Evolutionary conservation across 2,797 vertebrate genomes (phyloP), one percentile per base, ranked within the genome.

Genomic region (Helarctos malayanus): DNA sequence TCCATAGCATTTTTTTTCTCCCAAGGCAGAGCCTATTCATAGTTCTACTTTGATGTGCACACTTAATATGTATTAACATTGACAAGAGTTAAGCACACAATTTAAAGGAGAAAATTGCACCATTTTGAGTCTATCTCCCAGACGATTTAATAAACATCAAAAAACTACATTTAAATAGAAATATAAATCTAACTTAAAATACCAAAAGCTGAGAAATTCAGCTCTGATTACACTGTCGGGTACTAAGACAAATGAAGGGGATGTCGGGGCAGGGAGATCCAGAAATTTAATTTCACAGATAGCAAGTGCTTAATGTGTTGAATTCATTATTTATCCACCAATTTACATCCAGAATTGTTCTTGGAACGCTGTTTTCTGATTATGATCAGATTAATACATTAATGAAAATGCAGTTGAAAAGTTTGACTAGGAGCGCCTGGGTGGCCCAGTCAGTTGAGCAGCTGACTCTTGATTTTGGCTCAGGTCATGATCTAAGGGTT

Each of bases 71-170:
- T 57, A 81, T 93, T 92, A 92, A 80, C 35, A 38, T 13, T 65
- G 92, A 94, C 82, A 71, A 59, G 89, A 94, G 71, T 75, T 95
- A 88, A 91, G 54, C 92, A 92, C 52, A 47, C 56, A 68, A 49
- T 95, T 95, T 92, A 95, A 94, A 97, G 52, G 80, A 95, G 83
- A 86, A 97, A 97, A 97, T 85, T 85, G 23, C 41, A 86, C n/a
- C 87, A 83, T 96, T 97, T 91, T 86, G 56, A 95, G 52, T 94
- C 82, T 73, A 27, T 86, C 49, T 97, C 93, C 57, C 87, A 86
- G 71, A 71, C 94, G 89, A 97, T 93, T 94, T 97, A 91, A 95
- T 92, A 96, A 96, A 86, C 71, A 92, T 82, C 56, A 41, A 73
- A 61, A 96, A 95, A 81, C n/a, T 79, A 65, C 47, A 73, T 81